A percentile compares a stretch with the other conserved stretches of the same genome.
phyloP scores from a whole-genome alignment of 1,140 invertebrate species.

The Drosophila malerkotliana region DNA sequence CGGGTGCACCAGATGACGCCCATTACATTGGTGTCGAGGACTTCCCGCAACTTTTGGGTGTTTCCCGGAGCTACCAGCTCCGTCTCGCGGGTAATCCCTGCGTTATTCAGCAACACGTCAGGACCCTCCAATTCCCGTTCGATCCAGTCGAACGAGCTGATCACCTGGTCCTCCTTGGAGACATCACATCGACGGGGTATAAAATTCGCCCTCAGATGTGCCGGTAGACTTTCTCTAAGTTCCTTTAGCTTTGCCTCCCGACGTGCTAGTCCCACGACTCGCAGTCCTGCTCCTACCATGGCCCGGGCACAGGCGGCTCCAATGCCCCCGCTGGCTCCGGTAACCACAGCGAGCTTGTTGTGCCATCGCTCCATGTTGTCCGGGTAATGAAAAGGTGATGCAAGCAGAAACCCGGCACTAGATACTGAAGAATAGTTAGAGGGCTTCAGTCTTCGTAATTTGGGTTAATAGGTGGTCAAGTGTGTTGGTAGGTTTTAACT shows the following conservation, averaged over 20 bases:
- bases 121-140: constrained; percentile 87
- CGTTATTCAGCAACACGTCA: constrained; percentile 91
- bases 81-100: constrained; percentile 86
- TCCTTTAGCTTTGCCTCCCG: constrained; percentile 86
- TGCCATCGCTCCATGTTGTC: constrained; percentile 78
- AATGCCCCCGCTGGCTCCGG: constrained; percentile 86
- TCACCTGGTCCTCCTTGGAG: constrained; percentile 87
- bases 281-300: constrained; percentile 85
- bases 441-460: constrained; percentile 17
- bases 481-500: neutral
- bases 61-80: constrained; percentile 84
- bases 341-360: constrained; percentile 81
- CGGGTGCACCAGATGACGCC: constrained; percentile 88
- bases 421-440: constrained; percentile 1
- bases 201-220: constrained; percentile 80
- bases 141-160: constrained; percentile 88
- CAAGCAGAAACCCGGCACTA: neutral
- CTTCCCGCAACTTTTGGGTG: constrained; percentile 75
- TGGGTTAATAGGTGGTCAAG: neutral
- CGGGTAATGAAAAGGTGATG: constrained; percentile 14
- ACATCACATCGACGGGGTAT: constrained; percentile 87
- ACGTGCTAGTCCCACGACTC: constrained; percentile 89
- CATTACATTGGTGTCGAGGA: constrained; percentile 89
- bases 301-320: constrained; percentile 84
- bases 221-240: constrained; percentile 62